phyloP scores from a whole-genome alignment of 2,888 invertebrate species.

The Congeria kusceri region DNA sequence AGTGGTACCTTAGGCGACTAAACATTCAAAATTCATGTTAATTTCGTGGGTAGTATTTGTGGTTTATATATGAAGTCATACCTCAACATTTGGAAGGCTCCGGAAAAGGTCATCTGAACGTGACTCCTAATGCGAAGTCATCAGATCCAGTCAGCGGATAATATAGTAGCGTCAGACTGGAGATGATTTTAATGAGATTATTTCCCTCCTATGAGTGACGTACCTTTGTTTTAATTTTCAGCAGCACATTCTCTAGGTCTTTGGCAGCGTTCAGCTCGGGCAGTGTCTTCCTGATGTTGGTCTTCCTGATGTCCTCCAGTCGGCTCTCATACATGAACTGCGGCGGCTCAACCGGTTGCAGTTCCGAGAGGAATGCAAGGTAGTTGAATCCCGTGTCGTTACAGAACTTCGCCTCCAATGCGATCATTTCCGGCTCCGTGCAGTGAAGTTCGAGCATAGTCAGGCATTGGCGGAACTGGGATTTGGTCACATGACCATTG shows the following conservation, averaged over 20 bases:
- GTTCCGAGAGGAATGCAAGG: conserved; percentile 81
- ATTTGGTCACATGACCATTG: conserved; percentile 83
- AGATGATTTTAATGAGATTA: too few relatives aligned
- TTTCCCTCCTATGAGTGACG: too few relatives aligned
- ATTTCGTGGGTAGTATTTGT: too few relatives aligned
- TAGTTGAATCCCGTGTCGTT: conserved; percentile 85
- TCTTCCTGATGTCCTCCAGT: conserved; percentile 77
- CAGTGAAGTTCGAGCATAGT: conserved; percentile 82
- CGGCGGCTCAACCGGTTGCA: conserved; percentile 78
- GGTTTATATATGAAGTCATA: too few relatives aligned
- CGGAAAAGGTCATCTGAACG: too few relatives aligned
- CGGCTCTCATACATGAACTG: conserved; percentile 81
- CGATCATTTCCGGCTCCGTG: conserved; percentile 81
- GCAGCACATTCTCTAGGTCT: conserved; percentile 82
- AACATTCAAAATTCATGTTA: too few relatives aligned
- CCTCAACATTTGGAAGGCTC: too few relatives aligned
- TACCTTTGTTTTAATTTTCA: conserved; percentile 85
- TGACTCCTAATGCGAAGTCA: too few relatives aligned
- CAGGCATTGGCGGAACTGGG: conserved; percentile 84
- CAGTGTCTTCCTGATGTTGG: conserved; percentile 76
- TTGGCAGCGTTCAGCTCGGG: conserved; percentile 75
- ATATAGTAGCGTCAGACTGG: too few relatives aligned
- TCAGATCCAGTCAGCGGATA: too few relatives aligned
- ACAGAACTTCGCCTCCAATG: conserved; percentile 83
- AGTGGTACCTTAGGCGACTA: too few relatives aligned